Base-by-base conservation (phyloP, 2,888 invertebrate species). In the Pammene aurita region DNA sequence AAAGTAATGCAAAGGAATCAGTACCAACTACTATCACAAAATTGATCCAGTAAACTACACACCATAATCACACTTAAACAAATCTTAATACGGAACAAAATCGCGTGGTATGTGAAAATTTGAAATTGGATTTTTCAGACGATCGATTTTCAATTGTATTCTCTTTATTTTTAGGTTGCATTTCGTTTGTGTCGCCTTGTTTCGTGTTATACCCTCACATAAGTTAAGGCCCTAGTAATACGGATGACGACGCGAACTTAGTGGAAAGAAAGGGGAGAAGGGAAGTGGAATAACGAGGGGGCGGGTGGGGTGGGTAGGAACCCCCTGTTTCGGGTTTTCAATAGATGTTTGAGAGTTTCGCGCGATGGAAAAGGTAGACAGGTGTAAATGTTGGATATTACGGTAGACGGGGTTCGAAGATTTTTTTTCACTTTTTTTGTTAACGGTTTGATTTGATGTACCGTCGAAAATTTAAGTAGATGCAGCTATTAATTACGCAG, bases 1-100 rank as follows among this genome's bases (percentile, higher is more conserved):
- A 90, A 92, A 91, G 91, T 92, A 92, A 90, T 88, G 91, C 87
- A 85, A 89, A 90, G 89, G 90, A 92, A 91, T 92, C 92, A 86
- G 89, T 87, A 87, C 86, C 81, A 88, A 89, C 84, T 85, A 86
- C 90, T 91, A 90, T 92, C 92, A 85, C 86, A 84, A 91, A 92
- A 92, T 92, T 91, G 90, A 91, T 90, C 92, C 88, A 71, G 70
- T 58, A 67, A 71, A 57, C 66, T 13, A 26, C 84, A 86, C 70
- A 64, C 76, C 38, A 87, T 77, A 78, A 75, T 71, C 56, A 18
- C 69, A 75, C 75, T 72, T 84, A 81, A n/a, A 0, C 0, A 0
- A 0, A 2, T 0, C 0, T 0, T 0, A 2, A 71, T 84, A 84
- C 61, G 76, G 79, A 71, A 58, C 66, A 85, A 74, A 85, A 77